Base-by-base conservation (phyloP, 2,888 invertebrate genomes). In the Sussaba pulchella region DNA sequence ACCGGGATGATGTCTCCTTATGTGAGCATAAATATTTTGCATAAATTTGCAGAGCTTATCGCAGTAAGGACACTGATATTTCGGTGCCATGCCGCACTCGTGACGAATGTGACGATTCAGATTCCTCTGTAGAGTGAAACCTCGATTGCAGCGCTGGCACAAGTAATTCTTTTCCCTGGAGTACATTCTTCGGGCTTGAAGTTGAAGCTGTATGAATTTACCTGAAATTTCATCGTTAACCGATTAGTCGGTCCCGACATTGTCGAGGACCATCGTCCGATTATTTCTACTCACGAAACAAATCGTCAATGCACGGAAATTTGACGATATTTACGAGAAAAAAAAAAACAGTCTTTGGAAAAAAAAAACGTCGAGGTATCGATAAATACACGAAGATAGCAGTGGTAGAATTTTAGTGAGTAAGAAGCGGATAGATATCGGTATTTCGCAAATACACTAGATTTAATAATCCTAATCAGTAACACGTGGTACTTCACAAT, bases 51-150 rank as follows among this genome's bases (percentile, higher is more conserved):
- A 88, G 3, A 85, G 82, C 74, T 90, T 88, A 26, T 86, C 85
- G 83, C 92, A 92, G 73, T 90, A 88, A 0, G 90, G 90, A 76
- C 92, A 92, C 79, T 89, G 87, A 77, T 91, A 92, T 82, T 89
- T 87, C 12, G 92, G 90, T 24, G 88, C 90, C 86, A 90, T 88
- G 26, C 88, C 89, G 74, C 90, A 90, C 31, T 88, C 86, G 85
- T 90, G 88, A 26, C 87, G 84, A 50, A 87, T 85, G 66, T 92
- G 92, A 61, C 88, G 87, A 21, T 85, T 85, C 84, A 92, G 87
- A 84, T 89, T 90, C 73, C 85, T 86, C 85, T 89, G 88, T 72
- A 87, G 82, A 4, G 89, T 88, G 79, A 88, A 89, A 26, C 89
- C 88, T n/a, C 85, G 87, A 69, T 85, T 84, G 80, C 89, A 89